Evolutionary conservation across 2,888 invertebrate species (phyloP).

Genomic region (Rapana venosa): DNA sequence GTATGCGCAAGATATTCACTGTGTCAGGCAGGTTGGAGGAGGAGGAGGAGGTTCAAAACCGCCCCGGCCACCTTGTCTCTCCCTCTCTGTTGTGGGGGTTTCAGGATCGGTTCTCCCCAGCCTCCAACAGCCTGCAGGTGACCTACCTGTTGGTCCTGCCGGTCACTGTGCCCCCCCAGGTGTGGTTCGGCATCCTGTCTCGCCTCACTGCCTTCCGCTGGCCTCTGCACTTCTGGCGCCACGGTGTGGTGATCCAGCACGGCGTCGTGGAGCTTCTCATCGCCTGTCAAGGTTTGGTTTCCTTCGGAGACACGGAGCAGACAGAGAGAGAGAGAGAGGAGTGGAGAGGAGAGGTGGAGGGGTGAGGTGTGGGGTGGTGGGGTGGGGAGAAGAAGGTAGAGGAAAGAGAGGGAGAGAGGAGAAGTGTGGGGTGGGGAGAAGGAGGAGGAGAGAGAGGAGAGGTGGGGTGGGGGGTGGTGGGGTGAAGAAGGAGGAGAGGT

Average conservation of each 20-base stretch:
- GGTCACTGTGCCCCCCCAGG: neutral
- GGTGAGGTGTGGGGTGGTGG: neutral
- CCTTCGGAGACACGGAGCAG: neutral
- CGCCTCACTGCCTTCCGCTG: conserved; percentile 25
- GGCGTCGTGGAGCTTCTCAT: conserved; percentile 42
- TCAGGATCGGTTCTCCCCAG: conserved; percentile 23
- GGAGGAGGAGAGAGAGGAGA: neutral
- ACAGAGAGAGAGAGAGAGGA: neutral
- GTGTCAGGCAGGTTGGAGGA: too few species aligned
- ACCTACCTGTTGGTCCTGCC: conserved; percentile 26
- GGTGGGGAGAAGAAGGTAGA: neutral
- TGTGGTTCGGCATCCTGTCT: conserved; percentile 22
- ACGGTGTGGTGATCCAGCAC: conserved; percentile 46
- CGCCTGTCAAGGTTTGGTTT: conserved; percentile 15
- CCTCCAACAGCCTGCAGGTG: neutral
- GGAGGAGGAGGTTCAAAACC: too few species aligned
- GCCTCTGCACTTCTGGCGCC: conserved; percentile 47
- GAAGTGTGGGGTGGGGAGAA: neutral
- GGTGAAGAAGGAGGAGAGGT: too few species aligned
- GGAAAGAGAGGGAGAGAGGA: neutral
- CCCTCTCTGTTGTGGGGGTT: neutral
- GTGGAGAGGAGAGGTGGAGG: neutral
- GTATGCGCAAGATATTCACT: too few species aligned
- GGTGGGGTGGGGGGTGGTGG: too few species aligned
- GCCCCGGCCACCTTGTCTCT: too few species aligned